Evolutionary conservation across 2,797 vertebrate genomes (phyloP), one percentile per base, ranked within the genome.

Genomic region (Phataginus tetradactyla): DNA sequence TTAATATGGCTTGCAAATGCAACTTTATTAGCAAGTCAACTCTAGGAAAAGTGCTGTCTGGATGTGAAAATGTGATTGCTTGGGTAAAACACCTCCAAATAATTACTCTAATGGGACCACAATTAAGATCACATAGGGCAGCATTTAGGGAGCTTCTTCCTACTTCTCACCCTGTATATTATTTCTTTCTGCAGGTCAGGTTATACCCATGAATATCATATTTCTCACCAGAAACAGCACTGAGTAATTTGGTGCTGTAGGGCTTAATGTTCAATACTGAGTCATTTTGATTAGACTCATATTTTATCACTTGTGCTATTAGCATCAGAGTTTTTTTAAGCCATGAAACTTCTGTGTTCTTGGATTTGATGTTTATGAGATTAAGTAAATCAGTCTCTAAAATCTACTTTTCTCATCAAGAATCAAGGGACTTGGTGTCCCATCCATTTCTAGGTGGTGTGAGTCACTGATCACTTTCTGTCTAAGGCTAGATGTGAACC

Each of bases 221-320:
- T 97, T 98, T 98, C 93, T 98, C 95, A 96, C 94, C 86, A 96
- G 96, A 97, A 98, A 95, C 96, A 97, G 93, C 97, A 81, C 71
- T 97, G 98, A 98, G 94, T 98, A 98, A 98, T 97, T 98, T 95
- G 61, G 39, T 96, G 97, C 97, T 97, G 78, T 69, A 75, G 95
- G 95, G 85, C 96, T 97, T 97, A 95, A 95, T 97, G 91, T 96
- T 97, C 95, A 96, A 77, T 97, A 97, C 91, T 97, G 97, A 98
- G 95, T 98, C 97, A 94, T 98, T 98, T 97, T 98, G 98, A 98
- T 98, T 97, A 98, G 98, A 97, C 87, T 74, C 91, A 85, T 98
- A 98, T 98, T 98, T 98, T 98, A 97, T 97, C 96, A 77, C 80
- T 97, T 80, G 74, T 89, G 59, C 71, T 95, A 72, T 97, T 97